Base-by-base conservation (phyloP, 2,113 vertebrate genomes). In the Pangasianodon gigas region DNA sequence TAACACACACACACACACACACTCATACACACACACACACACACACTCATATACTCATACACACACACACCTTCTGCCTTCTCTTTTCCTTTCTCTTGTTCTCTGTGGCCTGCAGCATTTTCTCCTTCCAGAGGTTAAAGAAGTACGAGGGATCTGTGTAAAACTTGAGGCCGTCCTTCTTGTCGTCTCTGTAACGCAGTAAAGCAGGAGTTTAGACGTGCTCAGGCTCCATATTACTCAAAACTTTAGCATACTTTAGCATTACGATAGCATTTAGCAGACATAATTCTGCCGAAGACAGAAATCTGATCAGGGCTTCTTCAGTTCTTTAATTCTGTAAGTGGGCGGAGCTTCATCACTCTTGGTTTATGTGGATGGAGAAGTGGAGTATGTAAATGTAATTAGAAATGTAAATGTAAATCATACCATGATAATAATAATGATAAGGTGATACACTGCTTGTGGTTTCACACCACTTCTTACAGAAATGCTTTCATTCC, bases 41-140 rank as follows among this genome's bases (percentile, higher is more conserved):
- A 62, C 71, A 84, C 77, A 54, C 81, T 79, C 52, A 87, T 75
- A 87, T 77, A 92, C 48, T 87, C 62, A 89, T 69, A 86, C 32
- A 91, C 7, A 87, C 71, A 67, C 6, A 8, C 24, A 97, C 97
- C 96, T 97, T 97, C 89, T 98, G 97, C 52, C 97, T 94, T 87
- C 97, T 95, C 89, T 97, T 97, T 94, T 98, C 97, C 92, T 98
- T 98, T 77, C 97, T 95, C 92, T 98, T 98, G 88, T 97, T 97
- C 65, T 97, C 97, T 0, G 97, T 97, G 0, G 97, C 97, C 92
- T 97, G 97, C 88, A 97, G 94, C 97, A 97, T 98, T 92, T 97
- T 97, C 92, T 97, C 97, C 89, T 96, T 98, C 97, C 97, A 97
- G 56, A 97, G 94, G 90, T 94, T 97, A 93, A 97, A 97, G 95